Conservation (phyloP, 92 coral and sea anemone genomes). For the Bergia puertoricense region DNA sequence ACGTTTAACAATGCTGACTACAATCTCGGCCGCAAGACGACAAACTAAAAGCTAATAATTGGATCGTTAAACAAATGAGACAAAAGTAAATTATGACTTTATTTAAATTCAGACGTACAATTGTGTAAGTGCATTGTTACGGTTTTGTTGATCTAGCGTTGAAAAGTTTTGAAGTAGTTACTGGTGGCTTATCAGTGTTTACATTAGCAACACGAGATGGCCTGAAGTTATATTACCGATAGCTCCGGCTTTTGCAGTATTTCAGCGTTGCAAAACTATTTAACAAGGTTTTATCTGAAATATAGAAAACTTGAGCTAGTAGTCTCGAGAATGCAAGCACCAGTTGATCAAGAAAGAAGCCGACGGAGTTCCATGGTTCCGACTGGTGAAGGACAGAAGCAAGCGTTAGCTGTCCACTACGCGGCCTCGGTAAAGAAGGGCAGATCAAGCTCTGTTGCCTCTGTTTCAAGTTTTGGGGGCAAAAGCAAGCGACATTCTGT, state of each 20-base stretch:
- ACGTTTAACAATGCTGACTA: background rate
- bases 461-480: background rate
- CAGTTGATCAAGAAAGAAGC: background rate
- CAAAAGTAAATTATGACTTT: background rate
- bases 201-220: slow-evolving; percentile 16
- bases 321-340: background rate
- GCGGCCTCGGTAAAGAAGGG: background rate
- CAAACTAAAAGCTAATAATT: background rate
- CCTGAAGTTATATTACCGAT: no score
- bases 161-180: background rate
- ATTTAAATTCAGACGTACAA: background rate
- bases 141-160: background rate
- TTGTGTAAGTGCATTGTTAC: background rate
- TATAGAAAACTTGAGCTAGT: background rate
- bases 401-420: background rate
- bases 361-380: background rate
- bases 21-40: background rate
- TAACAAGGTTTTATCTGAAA: background rate
- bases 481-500: background rate
- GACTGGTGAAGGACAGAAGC: background rate
- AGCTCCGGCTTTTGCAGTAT: background rate
- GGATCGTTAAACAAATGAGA: background rate
- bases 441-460: slow-evolving; percentile 2
- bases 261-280: background rate
- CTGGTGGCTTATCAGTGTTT: background rate